Evolutionary conservation across 2,797 vertebrate genomes (phyloP).

Genomic region (Xenentodon cancila): DNA sequence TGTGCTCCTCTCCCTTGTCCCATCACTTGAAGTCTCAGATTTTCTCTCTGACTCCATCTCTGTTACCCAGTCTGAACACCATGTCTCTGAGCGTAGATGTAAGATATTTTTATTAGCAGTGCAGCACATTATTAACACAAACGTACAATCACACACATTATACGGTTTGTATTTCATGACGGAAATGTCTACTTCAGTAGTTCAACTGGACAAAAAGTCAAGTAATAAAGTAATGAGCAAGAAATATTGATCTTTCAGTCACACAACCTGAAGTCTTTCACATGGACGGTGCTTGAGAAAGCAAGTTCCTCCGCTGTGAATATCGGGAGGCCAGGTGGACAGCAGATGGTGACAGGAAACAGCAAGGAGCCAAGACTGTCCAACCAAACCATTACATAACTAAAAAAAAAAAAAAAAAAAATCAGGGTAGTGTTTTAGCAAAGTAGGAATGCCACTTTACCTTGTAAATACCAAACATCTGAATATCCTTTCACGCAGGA

Average conservation of each 20-base stretch:
- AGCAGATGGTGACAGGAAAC: constrained; percentile 64
- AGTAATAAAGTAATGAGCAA: background rate
- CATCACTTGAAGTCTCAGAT: too few species aligned
- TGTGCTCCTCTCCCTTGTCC: too few species aligned
- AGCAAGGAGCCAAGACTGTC: constrained; percentile 30
- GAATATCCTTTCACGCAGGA: constrained; percentile 80
- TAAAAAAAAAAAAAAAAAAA: constrained; percentile 9
- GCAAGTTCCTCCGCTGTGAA: constrained; percentile 7
- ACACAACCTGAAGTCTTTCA: constrained; percentile 12
- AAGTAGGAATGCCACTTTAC: background rate
- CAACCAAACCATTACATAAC: constrained; percentile 40
- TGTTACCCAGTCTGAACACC: too few species aligned
- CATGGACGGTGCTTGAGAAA: constrained; percentile 13
- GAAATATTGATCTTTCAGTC: background rate
- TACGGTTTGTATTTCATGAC: background rate
- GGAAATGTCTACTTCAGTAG: background rate
- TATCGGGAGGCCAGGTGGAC: constrained; percentile 37
- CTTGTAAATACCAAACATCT: background rate
- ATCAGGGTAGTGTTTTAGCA: background rate
- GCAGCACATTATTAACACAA: too few species aligned
- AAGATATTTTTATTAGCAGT: too few species aligned
- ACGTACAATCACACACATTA: too few species aligned
- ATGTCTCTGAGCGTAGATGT: too few species aligned
- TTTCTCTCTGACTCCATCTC: too few species aligned
- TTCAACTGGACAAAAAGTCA: background rate